Evolutionary conservation across 2,113 vertebrate genomes (phyloP), one percentile per base, ranked within the genome.

Genomic region (Colinus virginianus): DNA sequence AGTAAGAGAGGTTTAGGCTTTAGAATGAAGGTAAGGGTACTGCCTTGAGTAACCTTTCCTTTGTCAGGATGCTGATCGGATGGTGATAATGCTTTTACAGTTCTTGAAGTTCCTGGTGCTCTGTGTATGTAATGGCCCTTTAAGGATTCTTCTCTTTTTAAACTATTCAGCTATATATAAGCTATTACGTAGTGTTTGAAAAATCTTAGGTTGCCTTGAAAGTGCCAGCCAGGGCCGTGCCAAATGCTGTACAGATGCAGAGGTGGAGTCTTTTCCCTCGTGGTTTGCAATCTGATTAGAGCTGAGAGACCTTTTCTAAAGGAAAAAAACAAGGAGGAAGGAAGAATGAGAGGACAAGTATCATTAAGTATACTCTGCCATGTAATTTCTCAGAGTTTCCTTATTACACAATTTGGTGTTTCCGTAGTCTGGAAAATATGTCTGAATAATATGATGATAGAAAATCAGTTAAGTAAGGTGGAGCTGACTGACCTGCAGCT

Each of bases 391-490:
- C 38, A 82, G 55, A 70, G 82, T 78, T 88, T 87, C 46, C 23
- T 43, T 85, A 61, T 82, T 90, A 38, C 81, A 75, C 63, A 80
- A 51, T 56, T 59, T 85, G 46, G 40, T 48, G 13, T 84, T 91
- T 85, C 46, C 63, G 40, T 80, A 86, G 59, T 70, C 61, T 71
- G 45, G 59, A 90, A 92, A 83, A 70, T 71, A 66, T 38, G 51
- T 30, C 83, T 18, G 30, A 82, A 85, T 90, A 79, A 61, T 53
- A 75, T 92, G 67, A 92, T 26, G 34, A 70, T 90, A 75, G 64
- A 85, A 93, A 87, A 93, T 58, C 36, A 74, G 16, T n/a, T 82
- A 8, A 87, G 55, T 36, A 93, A 92, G 90, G 17, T 26, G 19
- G 17, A 79, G 42, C 30, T 7, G 3, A 40, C 36, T 36, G 36